Evolutionary conservation across 2,113 vertebrate species (phyloP).

Genomic region (Manacus vitellinus): DNA sequence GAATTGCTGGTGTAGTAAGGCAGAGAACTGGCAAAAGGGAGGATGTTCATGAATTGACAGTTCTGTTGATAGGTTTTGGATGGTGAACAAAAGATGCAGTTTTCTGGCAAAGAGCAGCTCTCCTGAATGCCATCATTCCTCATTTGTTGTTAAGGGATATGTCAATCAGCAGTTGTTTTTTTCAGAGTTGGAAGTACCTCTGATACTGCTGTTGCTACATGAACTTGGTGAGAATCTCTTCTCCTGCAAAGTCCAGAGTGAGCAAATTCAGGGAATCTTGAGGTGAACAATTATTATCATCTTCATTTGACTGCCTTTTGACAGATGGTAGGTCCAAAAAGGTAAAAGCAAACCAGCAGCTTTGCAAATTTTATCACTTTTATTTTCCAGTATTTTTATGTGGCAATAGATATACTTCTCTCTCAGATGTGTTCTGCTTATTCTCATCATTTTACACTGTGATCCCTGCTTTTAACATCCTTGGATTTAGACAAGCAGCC

Average conservation of each 20-base stretch:
- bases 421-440: neutral
- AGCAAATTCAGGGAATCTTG: neutral
- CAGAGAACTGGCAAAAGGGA: neutral
- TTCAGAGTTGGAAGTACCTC: neutral
- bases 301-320: neutral
- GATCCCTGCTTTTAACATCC: neutral
- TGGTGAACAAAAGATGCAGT: neutral
- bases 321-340: neutral
- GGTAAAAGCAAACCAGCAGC: neutral
- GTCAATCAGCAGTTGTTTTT: neutral
- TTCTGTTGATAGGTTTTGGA: neutral
- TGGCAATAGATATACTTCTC: neutral
- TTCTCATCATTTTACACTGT: neutral
- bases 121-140: neutral
- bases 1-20: neutral
- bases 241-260: neutral
- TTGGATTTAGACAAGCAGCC: neutral
- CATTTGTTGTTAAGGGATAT: neutral
- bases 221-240: neutral
- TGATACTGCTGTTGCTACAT: neutral
- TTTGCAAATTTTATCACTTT: neutral
- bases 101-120: neutral
- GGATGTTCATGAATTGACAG: neutral
- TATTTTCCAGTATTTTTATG: neutral
- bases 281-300: neutral